Percentiles rank a stretch among this genome's conserved stretches.
These are phyloP conservation scores for Netelia fuscicornis DNA, from an alignment of 2,888 invertebrate genomes.

Conservation along the genomic window DNA sequence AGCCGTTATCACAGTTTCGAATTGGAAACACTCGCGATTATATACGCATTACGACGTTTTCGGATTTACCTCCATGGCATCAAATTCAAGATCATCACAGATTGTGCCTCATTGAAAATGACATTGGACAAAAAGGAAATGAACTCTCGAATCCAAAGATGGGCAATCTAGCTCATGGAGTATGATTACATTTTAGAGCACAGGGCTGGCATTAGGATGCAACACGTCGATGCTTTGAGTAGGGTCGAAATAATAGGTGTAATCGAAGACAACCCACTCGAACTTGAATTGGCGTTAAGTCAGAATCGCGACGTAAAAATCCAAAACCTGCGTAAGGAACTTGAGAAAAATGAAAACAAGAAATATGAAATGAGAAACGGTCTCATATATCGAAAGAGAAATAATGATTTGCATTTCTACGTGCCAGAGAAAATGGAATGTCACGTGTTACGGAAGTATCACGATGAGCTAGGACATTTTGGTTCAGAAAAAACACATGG, in stretches of 20 bases:
- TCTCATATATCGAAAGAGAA: constrained; percentile 67
- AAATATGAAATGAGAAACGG: constrained; percentile 69
- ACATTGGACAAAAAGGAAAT: constrained; percentile 76
- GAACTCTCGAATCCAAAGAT: constrained; percentile 75
- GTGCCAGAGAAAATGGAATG: constrained; percentile 64
- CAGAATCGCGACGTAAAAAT: constrained; percentile 55
- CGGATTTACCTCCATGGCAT: constrained; percentile 73
- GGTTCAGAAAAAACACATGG: constrained; percentile 66
- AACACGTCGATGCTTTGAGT: constrained; percentile 76
- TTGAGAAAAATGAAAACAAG: constrained; percentile 54
- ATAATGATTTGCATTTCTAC: constrained; percentile 60
- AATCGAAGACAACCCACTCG: constrained; percentile 63
- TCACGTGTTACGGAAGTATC: constrained; percentile 62
- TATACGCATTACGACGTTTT: constrained; percentile 72
- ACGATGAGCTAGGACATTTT: constrained; percentile 70
- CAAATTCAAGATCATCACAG: constrained; percentile 75
- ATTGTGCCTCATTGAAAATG: constrained; percentile 74
- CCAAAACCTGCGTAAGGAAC: constrained; percentile 18
- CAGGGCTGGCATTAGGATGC: constrained; percentile 70
- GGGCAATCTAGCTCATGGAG: constrained; percentile 73
- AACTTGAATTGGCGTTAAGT: constrained; percentile 55
- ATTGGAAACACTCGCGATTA: constrained; percentile 73
- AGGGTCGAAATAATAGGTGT: constrained; percentile 1
- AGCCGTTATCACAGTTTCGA: constrained; percentile 78
- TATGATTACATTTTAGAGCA: constrained; percentile 72